Evolutionary conservation across 2,888 invertebrate genomes (phyloP), one percentile per base, ranked within the genome.

Genomic region (Cataglyphis livida): DNA sequence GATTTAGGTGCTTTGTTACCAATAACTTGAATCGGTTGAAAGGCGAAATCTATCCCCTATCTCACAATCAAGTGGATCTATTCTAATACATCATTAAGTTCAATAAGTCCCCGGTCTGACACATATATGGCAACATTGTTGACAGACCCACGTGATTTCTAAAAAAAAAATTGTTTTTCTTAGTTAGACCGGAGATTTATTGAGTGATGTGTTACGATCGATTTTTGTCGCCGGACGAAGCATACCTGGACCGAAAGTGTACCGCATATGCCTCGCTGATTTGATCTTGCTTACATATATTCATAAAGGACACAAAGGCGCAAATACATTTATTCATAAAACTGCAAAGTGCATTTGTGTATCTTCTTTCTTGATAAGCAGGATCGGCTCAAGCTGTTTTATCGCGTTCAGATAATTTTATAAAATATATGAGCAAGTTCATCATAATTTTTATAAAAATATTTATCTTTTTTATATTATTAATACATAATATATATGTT

Each of bases 251-350:
- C 51, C 66, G 48, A 86, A 86, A 86, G 38, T 62, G 38, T 62
- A 32, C 54, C 44, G 70, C 68, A 48, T 41, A 12, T 44, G 44
- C 25, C 41, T 41, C 57, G 71, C 10, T 65, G 41, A 21, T 79
- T 73, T 82, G 88, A 88, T 87, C 81, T 75, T 54, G 76, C 51
- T 68, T 81, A 81, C 85, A 84, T 83, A 84, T 85, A 84, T 84
- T 82, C 84, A 76, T 81, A 84, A 84, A 85, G 82, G 71, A 83
- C 59, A 83, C 85, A 85, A 85, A 84, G 79, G 21, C 81, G 64
- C 71, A 83, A 84, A 88, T 88, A 82, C 87, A 88, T 89, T 89
- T 89, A 89, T 89, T 89, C 89, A 84, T 86, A 89, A 87, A 87
- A 61, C 64, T 48, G 61, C 38, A 59, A 70, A 78, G 65, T 78